Evolutionary conservation across 1,140 invertebrate genomes (phyloP).

Genomic region (Theocolax elegans): DNA sequence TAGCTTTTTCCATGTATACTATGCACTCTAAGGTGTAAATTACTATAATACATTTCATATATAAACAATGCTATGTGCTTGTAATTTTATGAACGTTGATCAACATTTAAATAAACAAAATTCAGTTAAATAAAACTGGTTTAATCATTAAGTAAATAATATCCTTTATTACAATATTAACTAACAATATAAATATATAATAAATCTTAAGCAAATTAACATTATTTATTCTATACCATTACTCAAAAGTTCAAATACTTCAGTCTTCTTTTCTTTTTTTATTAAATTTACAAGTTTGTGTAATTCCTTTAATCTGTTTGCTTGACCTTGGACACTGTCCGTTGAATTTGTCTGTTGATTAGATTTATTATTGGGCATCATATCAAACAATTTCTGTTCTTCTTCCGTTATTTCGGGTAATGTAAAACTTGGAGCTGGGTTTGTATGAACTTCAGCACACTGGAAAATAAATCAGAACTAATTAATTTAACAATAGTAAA

Average conservation of each 20-base stretch:
- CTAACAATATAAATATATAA: neutral
- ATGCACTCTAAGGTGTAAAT: constrained; percentile 26
- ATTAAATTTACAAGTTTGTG: constrained; percentile 46
- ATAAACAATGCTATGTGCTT: constrained; percentile 27
- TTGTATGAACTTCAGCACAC: neutral
- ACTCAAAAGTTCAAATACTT: neutral
- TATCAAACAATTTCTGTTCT: constrained; percentile 26
- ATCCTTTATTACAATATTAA: neutral
- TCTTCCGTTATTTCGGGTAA: constrained; percentile 36
- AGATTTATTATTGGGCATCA: constrained; percentile 7
- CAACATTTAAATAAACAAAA: constrained; percentile 35
- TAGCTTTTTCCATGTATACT: constrained; percentile 28
- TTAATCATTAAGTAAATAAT: constrained; percentile 18
- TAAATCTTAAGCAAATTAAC: no score
- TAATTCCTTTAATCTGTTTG: constrained; percentile 48
- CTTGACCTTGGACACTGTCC: no score
- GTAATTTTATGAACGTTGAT: constrained; percentile 37
- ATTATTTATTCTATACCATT: no score
- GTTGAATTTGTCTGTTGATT: no score
- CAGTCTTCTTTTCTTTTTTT: constrained; percentile 42
- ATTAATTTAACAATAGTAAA: constrained; percentile 2
- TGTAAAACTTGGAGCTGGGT: constrained; percentile 1
- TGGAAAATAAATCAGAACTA: constrained; percentile 12
- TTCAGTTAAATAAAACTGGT: constrained; percentile 22
- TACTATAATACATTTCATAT: constrained; percentile 36